phyloP scores from a whole-genome alignment of 2,888 invertebrate species.

The Achlya flavicornis region DNA sequence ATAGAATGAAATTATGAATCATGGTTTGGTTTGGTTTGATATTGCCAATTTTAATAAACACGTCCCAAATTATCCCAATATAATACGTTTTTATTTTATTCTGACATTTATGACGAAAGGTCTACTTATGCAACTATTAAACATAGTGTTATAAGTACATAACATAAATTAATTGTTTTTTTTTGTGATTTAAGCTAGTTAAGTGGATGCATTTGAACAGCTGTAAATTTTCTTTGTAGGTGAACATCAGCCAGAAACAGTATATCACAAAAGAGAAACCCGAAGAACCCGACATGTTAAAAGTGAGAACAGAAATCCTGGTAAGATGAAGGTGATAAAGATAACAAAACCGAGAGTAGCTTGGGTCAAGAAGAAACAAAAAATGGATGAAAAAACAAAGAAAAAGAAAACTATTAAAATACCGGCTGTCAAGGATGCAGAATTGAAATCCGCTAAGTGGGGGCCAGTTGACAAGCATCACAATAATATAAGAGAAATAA shows the following conservation, averaged over 20 bases:
- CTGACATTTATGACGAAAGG: no score
- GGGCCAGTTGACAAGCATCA: constrained; percentile 24
- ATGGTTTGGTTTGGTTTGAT: no score
- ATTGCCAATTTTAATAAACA: no score
- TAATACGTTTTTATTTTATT: no score
- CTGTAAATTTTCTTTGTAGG: constrained; percentile 54
- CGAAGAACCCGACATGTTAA: neutral
- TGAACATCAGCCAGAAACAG: constrained; percentile 28
- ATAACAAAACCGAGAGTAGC: constrained; percentile 5
- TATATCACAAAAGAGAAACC: neutral
- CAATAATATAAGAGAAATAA: constrained; percentile 42
- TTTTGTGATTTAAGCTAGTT: no score
- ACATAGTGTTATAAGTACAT: no score
- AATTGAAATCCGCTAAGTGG: constrained; percentile 20
- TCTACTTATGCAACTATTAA: no score
- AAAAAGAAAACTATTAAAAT: neutral
- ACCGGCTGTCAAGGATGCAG: neutral
- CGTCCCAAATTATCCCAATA: no score
- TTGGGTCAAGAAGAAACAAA: constrained; percentile 15
- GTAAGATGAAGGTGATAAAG: constrained; percentile 7
- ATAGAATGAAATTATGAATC: no score
- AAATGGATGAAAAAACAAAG: neutral
- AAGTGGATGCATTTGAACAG: neutral
- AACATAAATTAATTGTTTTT: no score
- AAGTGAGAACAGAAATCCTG: constrained; percentile 28